Evolutionary conservation across 2,888 invertebrate species (phyloP).

Genomic region (Philereme transversata): DNA sequence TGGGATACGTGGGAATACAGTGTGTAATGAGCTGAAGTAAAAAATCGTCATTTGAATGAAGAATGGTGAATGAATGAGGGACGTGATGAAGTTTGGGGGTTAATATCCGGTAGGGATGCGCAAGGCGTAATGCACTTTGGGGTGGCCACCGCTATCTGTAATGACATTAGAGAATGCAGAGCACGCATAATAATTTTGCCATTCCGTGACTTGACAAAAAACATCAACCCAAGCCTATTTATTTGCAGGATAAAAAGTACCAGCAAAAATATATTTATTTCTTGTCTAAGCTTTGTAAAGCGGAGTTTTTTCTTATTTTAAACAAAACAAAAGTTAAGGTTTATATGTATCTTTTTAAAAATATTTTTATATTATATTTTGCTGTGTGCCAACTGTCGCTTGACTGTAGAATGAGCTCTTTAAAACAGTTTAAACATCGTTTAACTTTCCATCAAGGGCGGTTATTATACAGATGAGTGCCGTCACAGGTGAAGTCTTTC

Average conservation of each 20-base stretch:
- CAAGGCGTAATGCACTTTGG: conserved; percentile 73
- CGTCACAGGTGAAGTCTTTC: conserved; percentile 41
- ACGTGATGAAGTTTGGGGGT: conserved; percentile 76
- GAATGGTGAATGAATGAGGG: conserved; percentile 64
- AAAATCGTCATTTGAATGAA: conserved; percentile 62
- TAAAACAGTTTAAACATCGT: conserved; percentile 65
- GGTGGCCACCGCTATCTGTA: conserved; percentile 29
- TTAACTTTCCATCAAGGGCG: conserved; percentile 71
- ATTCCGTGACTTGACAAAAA: conserved; percentile 10
- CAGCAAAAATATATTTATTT: no score
- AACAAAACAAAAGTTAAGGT: not conserved
- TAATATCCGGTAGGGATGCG: conserved; percentile 77
- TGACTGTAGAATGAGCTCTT: conserved; percentile 52
- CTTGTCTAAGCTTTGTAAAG: no score
- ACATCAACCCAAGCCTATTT: not conserved
- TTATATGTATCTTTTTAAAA: no score
- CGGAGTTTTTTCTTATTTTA: not conserved
- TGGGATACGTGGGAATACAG: conserved; percentile 75
- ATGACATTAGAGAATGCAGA: conserved; percentile 17
- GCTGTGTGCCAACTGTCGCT: conserved; percentile 50
- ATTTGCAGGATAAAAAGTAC: not conserved
- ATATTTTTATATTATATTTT: conserved; percentile 12
- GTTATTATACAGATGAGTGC: conserved; percentile 75
- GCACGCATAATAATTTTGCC: conserved; percentile 21
- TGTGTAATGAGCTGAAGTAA: conserved; percentile 73